Evolutionary conservation across 2,113 vertebrate genomes (phyloP), one percentile per base, ranked within the genome.

Genomic region (Salvelinus sp.): DNA sequence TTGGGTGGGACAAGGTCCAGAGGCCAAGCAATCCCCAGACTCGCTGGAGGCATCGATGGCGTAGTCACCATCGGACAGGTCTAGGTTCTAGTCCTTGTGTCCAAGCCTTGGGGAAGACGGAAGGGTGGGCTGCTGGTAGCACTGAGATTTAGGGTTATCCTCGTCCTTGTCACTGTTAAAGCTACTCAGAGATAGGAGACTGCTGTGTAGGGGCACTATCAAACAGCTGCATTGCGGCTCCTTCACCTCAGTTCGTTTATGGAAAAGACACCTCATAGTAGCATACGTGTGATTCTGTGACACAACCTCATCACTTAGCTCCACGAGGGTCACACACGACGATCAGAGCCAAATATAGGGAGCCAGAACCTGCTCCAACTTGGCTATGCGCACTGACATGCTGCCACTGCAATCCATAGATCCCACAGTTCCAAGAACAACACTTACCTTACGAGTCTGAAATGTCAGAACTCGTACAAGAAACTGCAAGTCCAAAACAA

Each of bases 11-110:
- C 72, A 18, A 69, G 20, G 18, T 72, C 22, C 7, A 33, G 12
- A n/a, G 5, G 27, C 27, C 16, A 6, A 20, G 20, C 9, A 1
- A 44, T 91, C 80, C 78, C 87, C 87, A 18, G 69, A 58, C 62
- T 80, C 88, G 62, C 88, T 94, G 30, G 83, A 84, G 10, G 88
- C 84, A 58, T 93, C 85, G 6, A 88, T 92, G 75, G 83, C 86
- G 57, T 91, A 92, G 65, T 91, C 89, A 10, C 63, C 83, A 0
- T 90, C 89, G 22, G 90, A 89, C n/a, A 85, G 58, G 66, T 88
- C 85, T 25, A 88, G 82, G 64, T 70, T 73, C 57, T 79, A 57
- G 0, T 86, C 72, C 23, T n/a, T 65, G 3, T 72, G 73, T 25
- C 70, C 25, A 18, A n/a, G 20, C 76, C 3, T 4, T 20, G 83